A percentile compares a stretch with the other conserved stretches of the same genome.
These are phyloP conservation scores for Ameiurus melas DNA, from an alignment of 2,113 vertebrate species.

Conservation along the genomic window DNA sequence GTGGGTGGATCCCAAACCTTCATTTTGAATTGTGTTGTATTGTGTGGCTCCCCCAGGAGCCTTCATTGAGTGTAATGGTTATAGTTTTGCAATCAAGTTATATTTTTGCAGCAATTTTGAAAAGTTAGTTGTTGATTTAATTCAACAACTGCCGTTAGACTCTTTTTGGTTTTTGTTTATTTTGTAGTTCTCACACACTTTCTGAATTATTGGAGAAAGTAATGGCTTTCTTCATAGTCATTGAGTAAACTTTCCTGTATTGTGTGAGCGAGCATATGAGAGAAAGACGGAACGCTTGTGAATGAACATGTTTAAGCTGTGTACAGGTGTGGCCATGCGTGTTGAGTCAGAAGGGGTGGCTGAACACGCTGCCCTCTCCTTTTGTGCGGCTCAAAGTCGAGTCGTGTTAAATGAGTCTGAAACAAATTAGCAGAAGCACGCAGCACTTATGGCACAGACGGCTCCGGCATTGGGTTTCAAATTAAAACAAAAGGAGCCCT, in stretches of 20 bases:
- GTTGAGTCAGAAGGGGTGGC: slow-evolving; percentile 48
- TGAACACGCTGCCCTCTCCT: slow-evolving; percentile 52
- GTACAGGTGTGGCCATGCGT: slow-evolving; percentile 43
- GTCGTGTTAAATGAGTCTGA: slow-evolving; percentile 63
- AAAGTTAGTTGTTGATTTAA: neutral
- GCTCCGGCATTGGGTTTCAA: slow-evolving; percentile 62
- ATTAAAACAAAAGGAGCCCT: slow-evolving; percentile 64
- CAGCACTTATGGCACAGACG: slow-evolving; percentile 58
- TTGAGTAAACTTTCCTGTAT: neutral
- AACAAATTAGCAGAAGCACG: slow-evolving; percentile 61
- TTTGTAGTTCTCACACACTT: neutral
- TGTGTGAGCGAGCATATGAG: slow-evolving; percentile 7
- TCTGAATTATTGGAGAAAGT: too few relatives aligned
- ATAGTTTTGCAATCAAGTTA: neutral
- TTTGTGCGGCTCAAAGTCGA: slow-evolving; percentile 52
- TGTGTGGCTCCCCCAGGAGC: neutral
- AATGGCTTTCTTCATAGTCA: neutral
- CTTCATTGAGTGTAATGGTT: neutral
- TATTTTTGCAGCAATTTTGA: neutral
- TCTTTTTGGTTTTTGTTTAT: neutral
- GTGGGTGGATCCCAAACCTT: neutral
- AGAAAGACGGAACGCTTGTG: slow-evolving; percentile 1
- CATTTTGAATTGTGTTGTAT: neutral
- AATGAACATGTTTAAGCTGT: slow-evolving; percentile 37
- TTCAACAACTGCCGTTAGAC: neutral